A percentile compares a stretch with the other conserved stretches of the same genome.
These are phyloP conservation scores for Araneus ventricosus DNA, from an alignment of 1,140 invertebrate species.

Conservation along the genomic window DNA sequence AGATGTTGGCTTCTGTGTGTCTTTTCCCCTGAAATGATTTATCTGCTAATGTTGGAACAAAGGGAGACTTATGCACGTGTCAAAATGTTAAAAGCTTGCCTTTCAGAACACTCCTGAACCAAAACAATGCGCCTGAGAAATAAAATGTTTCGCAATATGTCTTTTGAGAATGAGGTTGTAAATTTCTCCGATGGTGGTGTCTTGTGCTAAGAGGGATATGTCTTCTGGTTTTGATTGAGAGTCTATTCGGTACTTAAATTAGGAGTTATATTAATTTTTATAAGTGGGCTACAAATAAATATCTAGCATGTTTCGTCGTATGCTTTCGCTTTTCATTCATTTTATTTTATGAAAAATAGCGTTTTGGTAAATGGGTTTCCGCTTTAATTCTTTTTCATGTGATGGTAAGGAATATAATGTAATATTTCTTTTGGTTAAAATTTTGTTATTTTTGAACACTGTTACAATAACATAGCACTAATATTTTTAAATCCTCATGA, in stretches of 20 bases:
- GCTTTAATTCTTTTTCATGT: too few species aligned
- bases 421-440: too few species aligned
- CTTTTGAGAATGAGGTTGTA: constrained; percentile 18
- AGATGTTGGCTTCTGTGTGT: not conserved
- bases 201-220: not conserved
- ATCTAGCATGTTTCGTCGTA: too few species aligned
- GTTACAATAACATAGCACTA: too few species aligned
- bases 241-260: not conserved
- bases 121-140: not conserved
- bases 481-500: too few species aligned
- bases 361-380: too few species aligned
- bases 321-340: not conserved
- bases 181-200: not conserved
- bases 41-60: constrained; percentile 41
- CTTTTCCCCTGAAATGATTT: constrained; percentile 52
- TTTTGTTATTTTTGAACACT: too few species aligned
- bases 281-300: not conserved
- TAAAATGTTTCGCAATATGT: constrained; percentile 42
- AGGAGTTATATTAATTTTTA: not conserved
- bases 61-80: constrained; percentile 38
- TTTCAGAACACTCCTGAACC: not conserved
- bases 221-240: not conserved
- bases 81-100: constrained; percentile 42
- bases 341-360: not conserved
- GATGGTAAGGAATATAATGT: too few species aligned